Evolutionary conservation across 2,113 vertebrate species (phyloP), one percentile per base, ranked within the genome.

Genomic region (Psephotus haematonotus): DNA sequence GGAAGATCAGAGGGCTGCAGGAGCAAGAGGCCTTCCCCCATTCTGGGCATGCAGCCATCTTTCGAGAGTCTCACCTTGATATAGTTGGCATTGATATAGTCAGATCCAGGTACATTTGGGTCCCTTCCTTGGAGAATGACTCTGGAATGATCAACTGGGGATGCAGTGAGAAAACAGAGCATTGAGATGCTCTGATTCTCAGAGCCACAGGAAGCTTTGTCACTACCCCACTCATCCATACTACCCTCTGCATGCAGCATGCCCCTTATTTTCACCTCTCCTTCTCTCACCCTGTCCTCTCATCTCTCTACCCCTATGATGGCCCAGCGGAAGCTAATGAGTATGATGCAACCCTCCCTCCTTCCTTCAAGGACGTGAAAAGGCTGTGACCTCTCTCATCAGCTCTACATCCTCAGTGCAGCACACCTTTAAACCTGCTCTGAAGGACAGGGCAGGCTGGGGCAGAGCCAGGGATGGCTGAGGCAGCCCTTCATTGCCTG

Each of bases 11-110:
- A 55, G 79, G 16, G 57, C 17, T 67, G 65, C 71, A 63, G 19
- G 44, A 83, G 35, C 35, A 19, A 41, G 43, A 65, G 37, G 13
- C 55, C 50, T 35, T 50, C 8, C 18, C 63, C 43, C 33, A 22
- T 49, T 47, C 68, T 17, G 41, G 67, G 31, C 31, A 52, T 7
- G 17, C 4, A 44, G 47, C 12, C 20, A 2, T 7, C 23, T 94
- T 70, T 77, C 31, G 24, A 8, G 31, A 82, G 47, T 86, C 98
- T 92, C 74, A 99, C 99, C 98, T 95, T 98, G 62, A 99, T 96
- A 1, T 98, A 99, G 97, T 99, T 99, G 96, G 98, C 99, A 19
- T 99, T 99, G 97, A 99, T 99, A 91, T 99, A 99, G 98, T 99
- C 99, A 7, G 99, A 98, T 33, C 99, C 99, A 33, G 98, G 97